A percentile compares a stretch with the other conserved stretches of the same genome.
phyloP scores from a whole-genome alignment of 1,140 invertebrate species.

The Heliconius eleuchia region DNA sequence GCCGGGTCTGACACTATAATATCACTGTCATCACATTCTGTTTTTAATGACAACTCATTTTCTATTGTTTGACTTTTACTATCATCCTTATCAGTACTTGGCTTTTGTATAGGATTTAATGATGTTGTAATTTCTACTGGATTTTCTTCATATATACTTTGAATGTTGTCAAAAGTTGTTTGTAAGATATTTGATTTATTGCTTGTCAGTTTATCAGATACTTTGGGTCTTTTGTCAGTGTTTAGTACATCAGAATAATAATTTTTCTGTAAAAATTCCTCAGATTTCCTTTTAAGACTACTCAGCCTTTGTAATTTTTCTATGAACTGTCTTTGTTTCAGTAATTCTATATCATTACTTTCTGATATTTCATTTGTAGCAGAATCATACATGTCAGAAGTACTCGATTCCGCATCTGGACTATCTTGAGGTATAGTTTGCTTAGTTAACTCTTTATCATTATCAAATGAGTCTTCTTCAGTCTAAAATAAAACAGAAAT shows the following conservation, averaged over 20 bases:
- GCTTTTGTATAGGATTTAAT: constrained; percentile 56
- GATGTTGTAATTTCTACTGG: constrained; percentile 65
- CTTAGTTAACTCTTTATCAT: constrained; percentile 66
- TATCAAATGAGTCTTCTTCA: constrained; percentile 67
- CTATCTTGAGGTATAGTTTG: constrained; percentile 51
- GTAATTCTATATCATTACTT: constrained; percentile 59
- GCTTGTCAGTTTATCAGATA: constrained; percentile 65
- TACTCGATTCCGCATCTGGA: constrained; percentile 59
- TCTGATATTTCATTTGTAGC: constrained; percentile 58
- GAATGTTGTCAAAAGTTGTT: constrained; percentile 63
- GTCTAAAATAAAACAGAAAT: constrained; percentile 56
- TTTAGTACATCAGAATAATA: constrained; percentile 64
- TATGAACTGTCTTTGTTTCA: constrained; percentile 72
- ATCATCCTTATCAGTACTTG: constrained; percentile 54
- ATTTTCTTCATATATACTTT: constrained; percentile 69
- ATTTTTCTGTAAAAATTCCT: constrained; percentile 73
- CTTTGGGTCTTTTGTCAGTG: constrained; percentile 71
- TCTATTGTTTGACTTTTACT: constrained; percentile 53
- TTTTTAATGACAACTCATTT: constrained; percentile 54
- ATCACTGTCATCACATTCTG: constrained; percentile 76
- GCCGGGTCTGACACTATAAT: constrained; percentile 74
- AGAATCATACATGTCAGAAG: constrained; percentile 59
- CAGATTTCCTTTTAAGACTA: constrained; percentile 77
- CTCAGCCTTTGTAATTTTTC: constrained; percentile 75
- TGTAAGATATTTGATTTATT: constrained; percentile 61